Base-by-base conservation (phyloP, 1,140 invertebrate species). In the Drosophila ficusphila region DNA sequence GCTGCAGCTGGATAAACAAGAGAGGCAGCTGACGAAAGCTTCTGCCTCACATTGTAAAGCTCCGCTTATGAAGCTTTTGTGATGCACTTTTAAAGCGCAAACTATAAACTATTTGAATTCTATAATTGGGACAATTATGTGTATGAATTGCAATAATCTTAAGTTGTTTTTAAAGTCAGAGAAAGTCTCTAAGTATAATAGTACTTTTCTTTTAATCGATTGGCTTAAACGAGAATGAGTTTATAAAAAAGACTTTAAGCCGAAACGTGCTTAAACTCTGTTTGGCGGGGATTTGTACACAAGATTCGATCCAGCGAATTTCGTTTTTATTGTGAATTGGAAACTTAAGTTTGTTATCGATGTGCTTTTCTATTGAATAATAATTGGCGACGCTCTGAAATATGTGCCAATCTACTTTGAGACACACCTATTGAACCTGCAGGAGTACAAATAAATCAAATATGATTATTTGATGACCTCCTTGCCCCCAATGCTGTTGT, bases 41-140 rank as follows among this genome's bases (percentile, higher is more conserved):
- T 69, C 54, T n/a, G 33, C 18, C 42, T 31, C 23, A 8, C 33
- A 12, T 62, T 60, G 29, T 39, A 27, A 58, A 82, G 79, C 74
- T 69, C 16, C 1, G 1, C 4, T 12, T 0, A 4, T 16, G 70
- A 68, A 82, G 78, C 74, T 81, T 38, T 25, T 16, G 3, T 1
- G 12, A 11, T 79, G 69, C 69, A 79, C 23, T 57, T 69, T 57
- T 36, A 8, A 31, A 57, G 62, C 61, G 76, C 47, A 53, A 56
- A 42, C 27, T 14, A 21, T 21, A 21, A 36, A 19, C 16, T 19
- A 53, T 58, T 48, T 25, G 31, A 39, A 25, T 16, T 7, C 9
- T 2, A 11, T 5, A 25, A 25, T 14, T 58, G 4, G 25, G 58
- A 34, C 54, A 42, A 62, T 61, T 61, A 42, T 25, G 19, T 34